These are phyloP conservation scores for Lomographa bimaculata DNA, from an alignment of 2,888 invertebrate species.

Conservation along the genomic window DNA sequence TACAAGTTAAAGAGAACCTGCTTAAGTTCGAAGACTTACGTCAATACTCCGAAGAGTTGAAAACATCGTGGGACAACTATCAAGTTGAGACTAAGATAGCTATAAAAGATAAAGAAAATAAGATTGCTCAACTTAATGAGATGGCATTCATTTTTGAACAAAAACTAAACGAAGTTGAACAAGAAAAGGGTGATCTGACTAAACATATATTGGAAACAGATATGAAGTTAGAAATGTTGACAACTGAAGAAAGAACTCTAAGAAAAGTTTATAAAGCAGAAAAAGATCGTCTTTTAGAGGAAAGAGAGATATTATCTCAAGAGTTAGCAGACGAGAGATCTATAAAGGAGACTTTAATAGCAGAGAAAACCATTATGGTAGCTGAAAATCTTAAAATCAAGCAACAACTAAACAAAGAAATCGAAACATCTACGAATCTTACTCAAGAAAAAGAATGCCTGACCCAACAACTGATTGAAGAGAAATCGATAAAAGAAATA, in stretches of 20 bases:
- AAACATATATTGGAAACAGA: conserved; percentile 23
- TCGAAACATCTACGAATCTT: conserved; percentile 24
- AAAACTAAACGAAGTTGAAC: conserved; percentile 9
- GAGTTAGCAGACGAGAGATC: conserved; percentile 8
- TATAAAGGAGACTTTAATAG: conserved; percentile 5
- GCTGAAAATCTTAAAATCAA: conserved; percentile 31
- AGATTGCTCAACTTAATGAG: conserved; percentile 35
- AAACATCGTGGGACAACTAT: conserved; percentile 42
- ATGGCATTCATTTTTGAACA: conserved; percentile 14
- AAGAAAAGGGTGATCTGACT: conserved; percentile 17
- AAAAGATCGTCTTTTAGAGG: conserved; percentile 20
- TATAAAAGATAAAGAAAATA: conserved; percentile 39
- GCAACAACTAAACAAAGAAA: conserved; percentile 33
- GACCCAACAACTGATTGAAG: conserved; percentile 47
- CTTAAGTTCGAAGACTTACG: conserved; percentile 41
- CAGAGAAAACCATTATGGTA: conserved; percentile 31
- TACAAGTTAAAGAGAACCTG: conserved; percentile 38
- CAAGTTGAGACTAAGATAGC: conserved; percentile 41
- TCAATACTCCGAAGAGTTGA: conserved; percentile 44
- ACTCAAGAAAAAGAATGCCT: conserved; percentile 47
- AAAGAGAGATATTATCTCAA: background rate
- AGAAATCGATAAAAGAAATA: conserved; percentile 43
- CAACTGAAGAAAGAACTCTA: conserved; percentile 20
- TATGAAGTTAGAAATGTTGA: conserved; percentile 23
- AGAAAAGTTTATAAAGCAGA: conserved; percentile 26